These are phyloP conservation scores for Leucopsar rothschildi DNA, from an alignment of 2,113 vertebrate species.

Conservation along the genomic window DNA sequence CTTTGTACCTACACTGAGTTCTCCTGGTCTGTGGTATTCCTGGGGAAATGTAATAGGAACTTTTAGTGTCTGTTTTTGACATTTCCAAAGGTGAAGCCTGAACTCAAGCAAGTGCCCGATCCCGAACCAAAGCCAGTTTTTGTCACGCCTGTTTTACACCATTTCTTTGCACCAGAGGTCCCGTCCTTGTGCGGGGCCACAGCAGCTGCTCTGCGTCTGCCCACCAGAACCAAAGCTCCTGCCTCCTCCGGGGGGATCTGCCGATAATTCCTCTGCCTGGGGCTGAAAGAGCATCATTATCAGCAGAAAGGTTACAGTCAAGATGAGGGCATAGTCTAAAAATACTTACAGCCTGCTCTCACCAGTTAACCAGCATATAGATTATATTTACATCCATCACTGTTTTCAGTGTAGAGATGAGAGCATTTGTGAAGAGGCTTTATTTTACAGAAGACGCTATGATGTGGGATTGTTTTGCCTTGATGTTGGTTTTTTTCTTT, in stretches of 20 bases:
- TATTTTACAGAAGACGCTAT: neutral
- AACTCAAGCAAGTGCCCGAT: rapidly evolving
- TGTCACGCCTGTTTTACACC: rapidly evolving
- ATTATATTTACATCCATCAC: neutral
- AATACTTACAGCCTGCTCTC: neutral
- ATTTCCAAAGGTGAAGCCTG: neutral
- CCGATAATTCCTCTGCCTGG: neutral
- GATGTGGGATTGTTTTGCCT: neutral
- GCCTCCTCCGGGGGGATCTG: neutral
- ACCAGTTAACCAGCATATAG: neutral
- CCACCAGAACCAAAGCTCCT: rapidly evolving
- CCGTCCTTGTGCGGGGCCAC: rapidly evolving
- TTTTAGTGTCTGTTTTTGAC: neutral
- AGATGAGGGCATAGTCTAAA: neutral
- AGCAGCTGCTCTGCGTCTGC: rapidly evolving
- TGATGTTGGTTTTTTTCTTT: neutral
- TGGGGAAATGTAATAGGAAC: neutral
- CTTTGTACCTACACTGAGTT: neutral
- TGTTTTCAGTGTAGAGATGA: neutral
- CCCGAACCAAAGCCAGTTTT: neutral
- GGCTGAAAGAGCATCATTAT: neutral
- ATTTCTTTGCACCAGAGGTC: neutral
- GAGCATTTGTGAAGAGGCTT: neutral
- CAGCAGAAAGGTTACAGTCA: neutral
- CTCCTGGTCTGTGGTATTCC: neutral